Evolutionary conservation across 2,888 invertebrate genomes (phyloP).

Genomic region (Ennomos erosarius): DNA sequence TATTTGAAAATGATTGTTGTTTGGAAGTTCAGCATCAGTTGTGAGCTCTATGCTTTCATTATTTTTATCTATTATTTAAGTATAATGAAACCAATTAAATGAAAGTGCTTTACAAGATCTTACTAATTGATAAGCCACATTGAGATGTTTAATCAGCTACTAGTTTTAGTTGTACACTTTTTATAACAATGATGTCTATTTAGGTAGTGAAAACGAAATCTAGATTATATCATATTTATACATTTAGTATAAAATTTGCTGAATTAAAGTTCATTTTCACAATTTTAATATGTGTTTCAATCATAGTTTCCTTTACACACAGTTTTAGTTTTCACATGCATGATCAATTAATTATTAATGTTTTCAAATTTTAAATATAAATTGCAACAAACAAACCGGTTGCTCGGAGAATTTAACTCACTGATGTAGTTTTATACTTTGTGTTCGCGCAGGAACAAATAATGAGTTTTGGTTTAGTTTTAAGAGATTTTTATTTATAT

Average conservation of each 20-base stretch:
- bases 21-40: conserved; percentile 78
- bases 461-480: no score
- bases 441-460: no score
- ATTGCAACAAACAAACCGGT: no score
- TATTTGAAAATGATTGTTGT: conserved; percentile 81
- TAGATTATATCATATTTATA: conserved; percentile 85
- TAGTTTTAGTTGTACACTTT: conserved; percentile 86
- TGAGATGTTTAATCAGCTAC: conserved; percentile 85
- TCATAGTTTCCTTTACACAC: conserved; percentile 2
- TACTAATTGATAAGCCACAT: conserved; percentile 83
- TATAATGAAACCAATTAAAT: conserved; percentile 80
- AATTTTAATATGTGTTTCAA: conserved; percentile 65
- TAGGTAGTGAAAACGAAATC: conserved; percentile 84
- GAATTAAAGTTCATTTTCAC: conserved; percentile 86
- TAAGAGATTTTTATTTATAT: no score
- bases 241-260: conserved; percentile 86
- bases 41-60: conserved; percentile 81
- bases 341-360: no score
- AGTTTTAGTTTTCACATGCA: no score
- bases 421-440: no score
- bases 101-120: conserved; percentile 85
- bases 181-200: conserved; percentile 85
- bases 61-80: conserved; percentile 84
- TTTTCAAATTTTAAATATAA: no score
- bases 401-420: no score